phyloP scores from a whole-genome alignment of 2,113 vertebrate species.

The Peromyscus maniculatus region DNA sequence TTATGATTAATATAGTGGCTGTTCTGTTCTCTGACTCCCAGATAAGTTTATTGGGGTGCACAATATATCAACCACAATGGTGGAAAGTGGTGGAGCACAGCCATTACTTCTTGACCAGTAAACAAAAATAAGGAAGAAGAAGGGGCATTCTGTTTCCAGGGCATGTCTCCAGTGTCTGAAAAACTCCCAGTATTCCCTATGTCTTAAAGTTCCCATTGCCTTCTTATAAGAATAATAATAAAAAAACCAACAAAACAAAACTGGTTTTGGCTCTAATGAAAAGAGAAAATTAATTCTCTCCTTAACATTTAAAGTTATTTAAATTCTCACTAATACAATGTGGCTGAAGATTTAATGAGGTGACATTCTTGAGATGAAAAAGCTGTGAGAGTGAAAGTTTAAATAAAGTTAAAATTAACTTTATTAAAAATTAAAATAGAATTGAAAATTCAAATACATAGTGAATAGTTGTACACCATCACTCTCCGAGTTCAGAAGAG shows the following conservation, averaged over 20 bases:
- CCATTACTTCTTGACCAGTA: background rate
- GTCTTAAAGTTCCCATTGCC: background rate
- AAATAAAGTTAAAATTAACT: constrained; percentile 13
- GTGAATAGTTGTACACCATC: background rate
- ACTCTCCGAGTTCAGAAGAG: background rate
- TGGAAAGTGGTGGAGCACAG: background rate
- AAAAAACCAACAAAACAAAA: background rate
- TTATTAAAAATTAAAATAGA: background rate
- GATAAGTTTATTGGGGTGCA: too few relatives aligned
- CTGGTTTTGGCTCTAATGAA: background rate
- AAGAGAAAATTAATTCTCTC: background rate
- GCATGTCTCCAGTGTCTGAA: too few relatives aligned
- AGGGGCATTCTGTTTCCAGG: background rate
- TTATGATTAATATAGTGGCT: too few relatives aligned
- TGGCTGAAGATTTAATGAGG: background rate
- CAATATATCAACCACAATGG: too few relatives aligned
- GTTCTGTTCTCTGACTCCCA: too few relatives aligned
- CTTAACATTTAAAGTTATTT: constrained; percentile 31
- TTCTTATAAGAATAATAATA: background rate
- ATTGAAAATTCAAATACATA: background rate
- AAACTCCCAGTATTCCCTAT: background rate
- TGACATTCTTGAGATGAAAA: background rate
- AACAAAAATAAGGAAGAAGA: background rate
- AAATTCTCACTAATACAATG: background rate
- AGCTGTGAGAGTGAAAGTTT: background rate